Evolutionary conservation across 2,113 vertebrate species (phyloP).

Genomic region (Lynx canadensis): DNA sequence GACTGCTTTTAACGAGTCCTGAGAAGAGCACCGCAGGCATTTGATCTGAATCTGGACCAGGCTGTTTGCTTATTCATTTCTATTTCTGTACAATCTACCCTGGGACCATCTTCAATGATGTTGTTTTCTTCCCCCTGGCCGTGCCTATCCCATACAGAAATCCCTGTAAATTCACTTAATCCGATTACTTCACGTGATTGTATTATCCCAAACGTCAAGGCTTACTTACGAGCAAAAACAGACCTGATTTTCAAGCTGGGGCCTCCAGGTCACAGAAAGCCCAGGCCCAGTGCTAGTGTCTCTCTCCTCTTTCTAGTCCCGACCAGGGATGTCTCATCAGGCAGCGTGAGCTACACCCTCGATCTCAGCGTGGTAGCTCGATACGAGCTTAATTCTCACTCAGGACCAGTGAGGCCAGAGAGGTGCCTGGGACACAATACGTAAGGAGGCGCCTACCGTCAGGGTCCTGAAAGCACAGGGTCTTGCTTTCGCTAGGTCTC

Average conservation of each 20-base stretch:
- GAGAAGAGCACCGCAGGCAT: background rate
- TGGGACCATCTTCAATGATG: background rate
- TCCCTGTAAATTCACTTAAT: constrained; percentile 13
- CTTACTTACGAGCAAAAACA: constrained; percentile 2
- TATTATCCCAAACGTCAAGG: constrained; percentile 16
- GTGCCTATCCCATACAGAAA: background rate
- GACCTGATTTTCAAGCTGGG: background rate
- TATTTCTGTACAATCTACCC: background rate
- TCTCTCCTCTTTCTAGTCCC: background rate
- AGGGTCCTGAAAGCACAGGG: background rate
- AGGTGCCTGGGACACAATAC: background rate
- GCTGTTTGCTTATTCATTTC: background rate
- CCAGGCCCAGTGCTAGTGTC: background rate
- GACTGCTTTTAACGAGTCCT: background rate
- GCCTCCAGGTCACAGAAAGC: background rate
- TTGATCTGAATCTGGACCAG: constrained; percentile 27
- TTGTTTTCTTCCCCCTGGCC: background rate
- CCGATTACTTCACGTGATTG: constrained; percentile 22
- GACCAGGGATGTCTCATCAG: background rate
- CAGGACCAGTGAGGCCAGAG: background rate
- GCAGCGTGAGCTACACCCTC: background rate
- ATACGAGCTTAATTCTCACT: background rate
- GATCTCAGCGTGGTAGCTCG: background rate
- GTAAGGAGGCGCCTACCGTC: background rate
- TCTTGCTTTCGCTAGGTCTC: background rate